These are phyloP conservation scores for Diplolepis rosae DNA, from an alignment of 2,888 invertebrate genomes.

Conservation along the genomic window DNA sequence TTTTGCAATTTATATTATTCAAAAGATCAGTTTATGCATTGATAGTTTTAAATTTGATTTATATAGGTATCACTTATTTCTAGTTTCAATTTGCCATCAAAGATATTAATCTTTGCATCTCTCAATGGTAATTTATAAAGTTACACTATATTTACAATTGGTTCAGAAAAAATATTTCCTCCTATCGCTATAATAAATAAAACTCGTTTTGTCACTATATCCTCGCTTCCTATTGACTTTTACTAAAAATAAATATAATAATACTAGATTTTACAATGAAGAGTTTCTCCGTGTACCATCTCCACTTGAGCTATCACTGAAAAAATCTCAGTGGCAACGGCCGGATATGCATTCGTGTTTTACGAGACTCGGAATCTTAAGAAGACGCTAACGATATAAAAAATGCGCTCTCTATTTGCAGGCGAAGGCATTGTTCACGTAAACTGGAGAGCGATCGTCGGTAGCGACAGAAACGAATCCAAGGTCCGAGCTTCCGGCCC, in stretches of 20 bases:
- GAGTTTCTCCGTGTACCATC: background rate
- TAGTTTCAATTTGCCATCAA: too few species aligned
- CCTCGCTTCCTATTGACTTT: too few species aligned
- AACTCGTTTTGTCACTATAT: too few species aligned
- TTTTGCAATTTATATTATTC: too few species aligned
- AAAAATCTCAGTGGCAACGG: slow-evolving; percentile 15
- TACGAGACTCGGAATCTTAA: slow-evolving; percentile 23
- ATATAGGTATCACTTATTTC: too few species aligned
- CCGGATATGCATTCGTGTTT: slow-evolving; percentile 30
- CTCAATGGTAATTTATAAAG: too few species aligned
- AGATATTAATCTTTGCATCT: too few species aligned
- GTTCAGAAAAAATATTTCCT: too few species aligned
- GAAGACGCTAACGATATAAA: slow-evolving; percentile 31
- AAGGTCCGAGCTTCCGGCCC: slow-evolving; percentile 65
- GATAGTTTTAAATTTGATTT: too few species aligned
- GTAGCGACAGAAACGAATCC: slow-evolving; percentile 61
- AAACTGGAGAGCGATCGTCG: slow-evolving; percentile 35
- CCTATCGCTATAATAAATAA: too few species aligned
- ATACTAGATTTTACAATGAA: background rate
- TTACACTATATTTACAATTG: too few species aligned
- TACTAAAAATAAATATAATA: background rate
- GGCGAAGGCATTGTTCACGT: slow-evolving; percentile 26
- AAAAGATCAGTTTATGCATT: too few species aligned
- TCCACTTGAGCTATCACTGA: slow-evolving; percentile 13
- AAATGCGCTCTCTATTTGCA: slow-evolving; percentile 27